A percentile compares a stretch with the other conserved stretches of the same genome.
These are phyloP conservation scores for Lepidurus couesii DNA, from an alignment of 1,140 invertebrate species.

Conservation along the genomic window DNA sequence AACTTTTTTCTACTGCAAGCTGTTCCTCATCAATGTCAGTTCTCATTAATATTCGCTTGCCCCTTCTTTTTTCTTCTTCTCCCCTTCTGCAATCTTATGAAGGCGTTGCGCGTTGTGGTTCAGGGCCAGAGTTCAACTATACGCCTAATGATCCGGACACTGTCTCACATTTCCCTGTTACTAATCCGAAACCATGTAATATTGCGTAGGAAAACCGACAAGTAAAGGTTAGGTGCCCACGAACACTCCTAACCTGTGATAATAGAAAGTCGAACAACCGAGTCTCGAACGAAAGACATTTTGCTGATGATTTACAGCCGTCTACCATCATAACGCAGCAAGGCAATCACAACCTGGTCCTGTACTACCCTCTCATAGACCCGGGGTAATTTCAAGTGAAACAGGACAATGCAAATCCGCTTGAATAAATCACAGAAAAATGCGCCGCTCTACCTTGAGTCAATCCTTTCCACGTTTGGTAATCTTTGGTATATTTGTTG, in stretches of 20 bases:
- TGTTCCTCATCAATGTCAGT: conserved; percentile 15
- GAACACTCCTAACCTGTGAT: background rate
- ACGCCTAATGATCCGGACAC: conserved; percentile 9
- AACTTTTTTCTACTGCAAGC: background rate
- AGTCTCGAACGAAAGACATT: too few species aligned
- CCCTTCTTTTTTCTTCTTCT: background rate
- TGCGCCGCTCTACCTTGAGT: background rate
- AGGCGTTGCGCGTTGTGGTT: conserved; percentile 4
- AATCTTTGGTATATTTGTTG: conserved; percentile 15
- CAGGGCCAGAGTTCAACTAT: background rate
- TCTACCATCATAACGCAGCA: too few species aligned
- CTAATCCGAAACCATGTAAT: conserved; percentile 11
- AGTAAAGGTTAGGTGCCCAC: background rate
- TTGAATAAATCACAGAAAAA: background rate
- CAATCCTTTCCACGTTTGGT: background rate
- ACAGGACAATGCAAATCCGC: too few species aligned
- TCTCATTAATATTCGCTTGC: conserved; percentile 4
- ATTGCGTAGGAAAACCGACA: background rate
- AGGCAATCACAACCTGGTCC: too few species aligned
- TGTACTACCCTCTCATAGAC: too few species aligned
- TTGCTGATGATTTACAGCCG: too few species aligned
- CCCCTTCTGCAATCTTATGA: background rate
- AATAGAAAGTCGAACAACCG: background rate
- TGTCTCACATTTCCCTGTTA: background rate
- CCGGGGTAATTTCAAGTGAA: too few species aligned